Evolutionary conservation across 1,140 invertebrate genomes (phyloP), one percentile per base, ranked within the genome.

Genomic region (Lepidurus couesii): DNA sequence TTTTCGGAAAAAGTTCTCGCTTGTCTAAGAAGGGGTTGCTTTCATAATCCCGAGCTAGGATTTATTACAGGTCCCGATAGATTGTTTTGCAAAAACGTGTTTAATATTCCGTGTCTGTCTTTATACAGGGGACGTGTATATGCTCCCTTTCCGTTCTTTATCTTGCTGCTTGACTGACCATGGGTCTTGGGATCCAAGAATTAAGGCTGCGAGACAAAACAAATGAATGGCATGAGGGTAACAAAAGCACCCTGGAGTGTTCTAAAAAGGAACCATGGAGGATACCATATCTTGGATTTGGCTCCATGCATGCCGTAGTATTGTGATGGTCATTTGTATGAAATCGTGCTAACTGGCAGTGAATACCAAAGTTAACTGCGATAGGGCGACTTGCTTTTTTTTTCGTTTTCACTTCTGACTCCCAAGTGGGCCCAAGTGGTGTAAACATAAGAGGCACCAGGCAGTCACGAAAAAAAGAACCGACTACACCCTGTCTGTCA

Each of bases 191-290:
- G 53, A 21, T 13, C 21, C n/a, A 13, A 65, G 53, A 65, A 65
- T 65, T 65, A 65, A 65, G 53, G 21, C 53, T 65, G 21, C 53
- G 53, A 65, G 21, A 65, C 53, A 65, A 65, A 65, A 65, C 53
- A 65, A 65, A 65, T 65, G 53, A 65, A 65, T 16, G 53, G 53
- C 53, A 65, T 65, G 53, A 65, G 53, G 53, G 53, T 65, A 65
- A 65, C 53, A 65, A 65, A 65, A 65, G 53, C 53, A 65, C 53
- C 53, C 53, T 65, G 53, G 53, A 34, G 53, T 65, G 53, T 65
- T 65, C 53, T 65, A 65, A 65, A 65, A 65, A 65, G 21, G 53
- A 65, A 13, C 8, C 16, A 65, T 21, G 53, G 13, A 65, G 53
- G 53, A 65, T 65, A 7, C 53, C 53, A 65, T 65, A 65, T 65